Conservation (phyloP, 2,797 vertebrate genomes). For the Parauchenoglanis punctatus region DNA sequence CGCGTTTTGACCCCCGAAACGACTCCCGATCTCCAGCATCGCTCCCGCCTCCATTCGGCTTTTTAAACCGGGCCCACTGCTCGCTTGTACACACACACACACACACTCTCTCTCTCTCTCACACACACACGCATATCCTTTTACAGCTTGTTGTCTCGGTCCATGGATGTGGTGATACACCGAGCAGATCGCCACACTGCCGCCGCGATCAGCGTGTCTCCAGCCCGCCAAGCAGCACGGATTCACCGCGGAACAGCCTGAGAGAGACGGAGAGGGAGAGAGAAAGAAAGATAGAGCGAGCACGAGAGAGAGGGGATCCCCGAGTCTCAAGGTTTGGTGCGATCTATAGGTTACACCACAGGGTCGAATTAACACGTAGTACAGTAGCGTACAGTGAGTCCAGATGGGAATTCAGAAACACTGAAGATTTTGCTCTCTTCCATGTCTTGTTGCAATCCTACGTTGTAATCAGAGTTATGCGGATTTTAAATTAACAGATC, state of each 20-base stretch:
- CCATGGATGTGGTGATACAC: conserved; percentile 74
- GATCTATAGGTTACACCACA: conserved; percentile 15
- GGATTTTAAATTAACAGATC: neutral
- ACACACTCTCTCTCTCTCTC: conserved; percentile 43
- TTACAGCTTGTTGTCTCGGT: conserved; percentile 70
- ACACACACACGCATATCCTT: conserved; percentile 45
- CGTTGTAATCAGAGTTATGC: neutral
- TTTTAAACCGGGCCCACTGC: conserved; percentile 69
- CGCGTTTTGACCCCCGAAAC: conserved; percentile 82
- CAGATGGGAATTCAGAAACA: neutral
- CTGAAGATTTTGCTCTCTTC: neutral
- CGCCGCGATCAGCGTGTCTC: conserved; percentile 35
- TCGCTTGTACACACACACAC: conserved; percentile 72
- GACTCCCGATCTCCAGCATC: conserved; percentile 69
- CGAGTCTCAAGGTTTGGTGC: conserved; percentile 21
- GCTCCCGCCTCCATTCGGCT: conserved; percentile 54
- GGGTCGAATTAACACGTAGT: conserved; percentile 50
- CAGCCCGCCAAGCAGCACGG: conserved; percentile 63
- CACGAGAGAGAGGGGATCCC: neutral
- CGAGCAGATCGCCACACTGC: conserved; percentile 61
- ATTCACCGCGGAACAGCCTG: conserved; percentile 64
- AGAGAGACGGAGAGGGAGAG: conserved; percentile 14
- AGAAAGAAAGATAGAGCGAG: neutral
- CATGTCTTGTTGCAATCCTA: neutral
- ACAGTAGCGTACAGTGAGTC: conserved; percentile 25